Conservation (phyloP, 1,140 invertebrate species). For the Pogonomyrmex barbatus region DNA sequence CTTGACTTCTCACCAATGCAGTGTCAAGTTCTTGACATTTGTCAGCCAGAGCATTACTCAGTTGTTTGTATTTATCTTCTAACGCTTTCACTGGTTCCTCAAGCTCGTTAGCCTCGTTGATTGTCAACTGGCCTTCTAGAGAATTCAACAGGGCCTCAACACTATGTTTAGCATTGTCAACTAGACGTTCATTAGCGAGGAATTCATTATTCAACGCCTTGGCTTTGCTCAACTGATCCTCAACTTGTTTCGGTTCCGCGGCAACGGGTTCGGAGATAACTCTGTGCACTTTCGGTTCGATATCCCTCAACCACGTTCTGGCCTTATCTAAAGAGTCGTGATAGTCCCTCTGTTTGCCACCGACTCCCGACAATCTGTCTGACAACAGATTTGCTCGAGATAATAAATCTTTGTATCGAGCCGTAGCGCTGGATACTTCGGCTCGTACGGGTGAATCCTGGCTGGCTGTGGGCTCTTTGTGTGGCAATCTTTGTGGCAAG, state of each 20-base stretch:
- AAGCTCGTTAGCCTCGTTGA: slow-evolving; percentile 91
- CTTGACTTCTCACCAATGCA: slow-evolving; percentile 96
- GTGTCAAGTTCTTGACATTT: slow-evolving; percentile 95
- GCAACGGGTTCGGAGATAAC: slow-evolving; percentile 93
- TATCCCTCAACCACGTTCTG: slow-evolving; percentile 92
- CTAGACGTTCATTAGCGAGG: slow-evolving; percentile 92
- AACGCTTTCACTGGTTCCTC: slow-evolving; percentile 93
- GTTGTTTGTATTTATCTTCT: slow-evolving; percentile 91
- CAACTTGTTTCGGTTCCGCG: slow-evolving; percentile 94
- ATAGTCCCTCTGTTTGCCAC: slow-evolving; percentile 93
- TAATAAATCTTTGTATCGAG: slow-evolving; percentile 92
- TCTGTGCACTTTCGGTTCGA: slow-evolving; percentile 91
- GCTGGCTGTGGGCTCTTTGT: slow-evolving; percentile 89
- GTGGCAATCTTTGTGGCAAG: slow-evolving; percentile 92
- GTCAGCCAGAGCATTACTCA: slow-evolving; percentile 90
- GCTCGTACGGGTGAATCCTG: slow-evolving; percentile 90
- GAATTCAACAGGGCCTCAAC: slow-evolving; percentile 91
- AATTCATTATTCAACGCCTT: slow-evolving; percentile 95
- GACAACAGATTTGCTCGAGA: slow-evolving; percentile 93
- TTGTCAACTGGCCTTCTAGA: slow-evolving; percentile 92
- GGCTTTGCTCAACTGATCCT: slow-evolving; percentile 94
- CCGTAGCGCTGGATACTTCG: slow-evolving; percentile 90
- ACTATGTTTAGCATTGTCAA: slow-evolving; percentile 92
- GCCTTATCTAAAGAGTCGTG: slow-evolving; percentile 94
- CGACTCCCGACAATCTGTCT: slow-evolving; percentile 92